Evolutionary conservation across 1,140 invertebrate genomes (phyloP).

Genomic region (Arctopsyche grandis): DNA sequence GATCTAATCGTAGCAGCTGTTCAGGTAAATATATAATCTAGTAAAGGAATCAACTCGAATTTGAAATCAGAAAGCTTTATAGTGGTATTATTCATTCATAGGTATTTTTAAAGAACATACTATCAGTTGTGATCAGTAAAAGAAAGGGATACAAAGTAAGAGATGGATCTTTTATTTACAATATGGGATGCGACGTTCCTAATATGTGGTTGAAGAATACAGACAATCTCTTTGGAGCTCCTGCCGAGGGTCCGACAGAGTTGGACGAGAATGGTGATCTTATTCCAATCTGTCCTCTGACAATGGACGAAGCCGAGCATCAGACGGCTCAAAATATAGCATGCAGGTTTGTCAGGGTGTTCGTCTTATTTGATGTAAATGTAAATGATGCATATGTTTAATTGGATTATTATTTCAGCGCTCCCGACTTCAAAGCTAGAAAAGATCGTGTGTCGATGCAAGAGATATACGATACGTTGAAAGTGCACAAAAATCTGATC

Average conservation of each 20-base stretch:
- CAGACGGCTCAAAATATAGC: slow-evolving; percentile 63
- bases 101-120: slow-evolving; percentile 80
- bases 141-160: slow-evolving; percentile 77
- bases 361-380: too few relatives aligned
- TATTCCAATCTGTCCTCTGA: slow-evolving; percentile 63
- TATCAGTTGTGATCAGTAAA: slow-evolving; percentile 76
- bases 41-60: not conserved
- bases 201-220: slow-evolving; percentile 77
- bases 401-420: slow-evolving; percentile 59
- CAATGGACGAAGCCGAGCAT: slow-evolving; percentile 66
- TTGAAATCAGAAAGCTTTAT: not conserved
- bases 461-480: slow-evolving; percentile 67
- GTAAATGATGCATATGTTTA: not conserved
- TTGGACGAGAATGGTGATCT: slow-evolving; percentile 65
- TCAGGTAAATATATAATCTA: slow-evolving; percentile 65
- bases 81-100: too few relatives aligned
- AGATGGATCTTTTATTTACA: slow-evolving; percentile 76
- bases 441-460: slow-evolving; percentile 64
- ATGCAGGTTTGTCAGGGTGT: slow-evolving; percentile 59
- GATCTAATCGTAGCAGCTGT: slow-evolving; percentile 79
- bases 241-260: slow-evolving; percentile 63
- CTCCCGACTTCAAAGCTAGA: slow-evolving; percentile 58
- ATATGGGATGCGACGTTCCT: slow-evolving; percentile 75
- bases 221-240: slow-evolving; percentile 61
- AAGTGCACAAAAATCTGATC: slow-evolving; percentile 67